These are phyloP conservation scores for Drosophila hamatofila DNA, from an alignment of 2,888 invertebrate species.

Conservation along the genomic window DNA sequence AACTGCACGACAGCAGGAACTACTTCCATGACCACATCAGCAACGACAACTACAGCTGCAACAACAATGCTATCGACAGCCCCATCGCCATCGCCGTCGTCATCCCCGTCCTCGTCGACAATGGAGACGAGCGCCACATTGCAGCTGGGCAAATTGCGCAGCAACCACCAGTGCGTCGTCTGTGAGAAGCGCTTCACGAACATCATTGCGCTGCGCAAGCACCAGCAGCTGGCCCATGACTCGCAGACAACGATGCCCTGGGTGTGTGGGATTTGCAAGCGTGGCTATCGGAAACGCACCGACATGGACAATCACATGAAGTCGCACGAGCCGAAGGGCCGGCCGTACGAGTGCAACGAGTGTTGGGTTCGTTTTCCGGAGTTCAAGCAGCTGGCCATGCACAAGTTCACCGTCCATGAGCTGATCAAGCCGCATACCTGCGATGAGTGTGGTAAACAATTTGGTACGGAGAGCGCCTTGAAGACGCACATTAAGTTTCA, in stretches of 20 bases:
- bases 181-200: constrained; percentile 81
- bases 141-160: constrained; percentile 61
- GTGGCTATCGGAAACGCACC: constrained; percentile 80
- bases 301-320: constrained; percentile 83
- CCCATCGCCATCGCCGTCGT: constrained; percentile 54
- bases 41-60: constrained; percentile 4
- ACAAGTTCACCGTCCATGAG: constrained; percentile 82
- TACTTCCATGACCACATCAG: constrained; percentile 1
- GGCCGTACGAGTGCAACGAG: constrained; percentile 83
- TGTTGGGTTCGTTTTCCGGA: constrained; percentile 82
- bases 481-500: constrained; percentile 82
- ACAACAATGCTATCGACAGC: constrained; percentile 37
- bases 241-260: constrained; percentile 74
- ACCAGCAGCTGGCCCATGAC: constrained; percentile 78
- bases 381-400: constrained; percentile 80
- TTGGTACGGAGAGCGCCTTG: constrained; percentile 82
- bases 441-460: constrained; percentile 82
- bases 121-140: constrained; percentile 38
- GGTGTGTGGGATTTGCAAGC: constrained; percentile 80
- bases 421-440: constrained; percentile 80
- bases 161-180: constrained; percentile 72
- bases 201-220: constrained; percentile 78
- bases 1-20: not conserved
- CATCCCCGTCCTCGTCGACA: constrained; percentile 75
- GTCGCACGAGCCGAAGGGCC: constrained; percentile 80